Conservation (phyloP, 2,797 vertebrate species). For the Phyllotis vaccarum region DNA sequence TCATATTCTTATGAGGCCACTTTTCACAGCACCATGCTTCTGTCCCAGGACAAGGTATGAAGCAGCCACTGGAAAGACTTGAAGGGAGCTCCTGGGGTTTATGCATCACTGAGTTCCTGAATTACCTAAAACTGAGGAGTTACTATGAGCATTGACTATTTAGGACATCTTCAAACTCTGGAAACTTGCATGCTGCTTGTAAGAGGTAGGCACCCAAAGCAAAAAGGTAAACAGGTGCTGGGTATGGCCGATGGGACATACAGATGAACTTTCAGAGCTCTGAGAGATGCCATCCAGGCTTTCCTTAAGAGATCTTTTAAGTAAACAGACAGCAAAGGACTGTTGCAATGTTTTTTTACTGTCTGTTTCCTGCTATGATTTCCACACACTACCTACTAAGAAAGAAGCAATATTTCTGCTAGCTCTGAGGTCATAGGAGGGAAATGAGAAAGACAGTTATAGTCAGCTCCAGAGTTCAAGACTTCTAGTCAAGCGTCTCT, state of each 20-base stretch:
- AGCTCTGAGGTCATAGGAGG: conserved; percentile 8
- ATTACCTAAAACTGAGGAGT: neutral
- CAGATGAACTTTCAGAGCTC: neutral
- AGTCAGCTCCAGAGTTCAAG: neutral
- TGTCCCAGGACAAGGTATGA: neutral
- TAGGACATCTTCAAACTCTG: neutral
- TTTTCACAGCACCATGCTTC: neutral
- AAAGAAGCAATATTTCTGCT: conserved; percentile 19
- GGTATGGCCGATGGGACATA: neutral
- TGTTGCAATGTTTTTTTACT: neutral
- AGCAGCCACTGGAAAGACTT: neutral
- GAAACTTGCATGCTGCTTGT: neutral
- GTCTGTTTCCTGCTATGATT: neutral
- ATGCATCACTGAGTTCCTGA: neutral
- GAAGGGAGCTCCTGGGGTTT: neutral
- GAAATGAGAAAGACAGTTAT: neutral
- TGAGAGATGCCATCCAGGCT: neutral
- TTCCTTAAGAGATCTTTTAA: neutral
- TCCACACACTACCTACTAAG: neutral
- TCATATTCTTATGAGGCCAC: neutral
- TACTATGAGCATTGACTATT: neutral
- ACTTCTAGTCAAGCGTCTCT: neutral
- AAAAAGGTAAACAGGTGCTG: neutral
- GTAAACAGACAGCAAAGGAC: neutral
- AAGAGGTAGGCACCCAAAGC: neutral